These are phyloP conservation scores for Bombus pyrosoma DNA, from an alignment of 1,140 invertebrate species.

Conservation along the genomic window DNA sequence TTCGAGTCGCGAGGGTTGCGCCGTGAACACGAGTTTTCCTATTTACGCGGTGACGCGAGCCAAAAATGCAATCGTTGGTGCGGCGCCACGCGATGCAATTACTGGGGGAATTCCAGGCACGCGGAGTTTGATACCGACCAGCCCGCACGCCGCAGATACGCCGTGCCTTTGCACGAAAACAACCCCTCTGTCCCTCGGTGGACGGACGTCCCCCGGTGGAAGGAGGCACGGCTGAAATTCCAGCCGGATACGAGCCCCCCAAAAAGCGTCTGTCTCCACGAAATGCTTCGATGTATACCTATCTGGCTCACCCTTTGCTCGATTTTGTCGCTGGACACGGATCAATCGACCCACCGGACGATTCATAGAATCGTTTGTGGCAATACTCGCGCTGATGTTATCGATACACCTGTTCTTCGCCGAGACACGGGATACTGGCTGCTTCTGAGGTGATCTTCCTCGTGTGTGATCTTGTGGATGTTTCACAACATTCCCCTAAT, in stretches of 20 bases:
- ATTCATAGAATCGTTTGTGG: background rate
- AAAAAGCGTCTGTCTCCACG: conserved; percentile 60
- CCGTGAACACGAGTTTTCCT: conserved; percentile 62
- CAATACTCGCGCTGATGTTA: background rate
- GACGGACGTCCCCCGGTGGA: conserved; percentile 46
- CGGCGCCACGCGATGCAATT: conserved; percentile 78
- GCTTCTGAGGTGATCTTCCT: too few relatives aligned
- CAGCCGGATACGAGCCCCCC: conserved; percentile 57
- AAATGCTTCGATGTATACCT: conserved; percentile 5
- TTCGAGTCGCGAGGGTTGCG: background rate
- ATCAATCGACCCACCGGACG: conserved; percentile 64
- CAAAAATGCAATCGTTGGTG: conserved; percentile 78
- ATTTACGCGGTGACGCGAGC: conserved; percentile 71
- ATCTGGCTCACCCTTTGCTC: conserved; percentile 26
- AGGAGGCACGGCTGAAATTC: conserved; percentile 66
- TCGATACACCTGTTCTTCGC: background rate
- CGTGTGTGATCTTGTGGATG: too few relatives aligned
- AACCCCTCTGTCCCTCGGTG: conserved; percentile 63
- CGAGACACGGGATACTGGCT: background rate
- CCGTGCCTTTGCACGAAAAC: conserved; percentile 68
- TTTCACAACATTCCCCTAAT: too few relatives aligned
- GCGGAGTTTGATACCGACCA: conserved; percentile 74
- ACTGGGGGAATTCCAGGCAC: conserved; percentile 78
- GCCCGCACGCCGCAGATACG: conserved; percentile 59
- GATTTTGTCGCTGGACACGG: conserved; percentile 69